A percentile compares a stretch with the other conserved stretches of the same genome.
Conservation (phyloP, 2,888 invertebrate species). For the Aleiodes alternator region DNA sequence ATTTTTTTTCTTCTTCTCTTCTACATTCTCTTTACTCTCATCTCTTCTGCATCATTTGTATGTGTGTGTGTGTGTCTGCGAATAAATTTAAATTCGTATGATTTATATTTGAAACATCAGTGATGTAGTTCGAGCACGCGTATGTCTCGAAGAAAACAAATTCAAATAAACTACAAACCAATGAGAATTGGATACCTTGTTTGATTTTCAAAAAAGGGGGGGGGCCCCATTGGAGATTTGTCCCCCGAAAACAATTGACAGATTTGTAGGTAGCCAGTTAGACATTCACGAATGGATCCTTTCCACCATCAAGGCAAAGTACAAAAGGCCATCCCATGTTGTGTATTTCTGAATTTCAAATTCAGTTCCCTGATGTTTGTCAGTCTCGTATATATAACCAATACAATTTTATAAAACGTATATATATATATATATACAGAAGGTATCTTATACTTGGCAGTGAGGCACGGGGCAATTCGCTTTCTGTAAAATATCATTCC, state of each 20-base stretch:
- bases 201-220: constrained; percentile 23
- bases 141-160: constrained; percentile 12
- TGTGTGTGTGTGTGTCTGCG: constrained; percentile 9
- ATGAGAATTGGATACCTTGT: neutral
- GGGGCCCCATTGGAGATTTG: constrained; percentile 65
- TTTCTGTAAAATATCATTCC: constrained; percentile 47
- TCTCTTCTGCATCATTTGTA: constrained; percentile 19
- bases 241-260: constrained; percentile 73
- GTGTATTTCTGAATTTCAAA: constrained; percentile 73
- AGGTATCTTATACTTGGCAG: too few species aligned
- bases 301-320: constrained; percentile 49
- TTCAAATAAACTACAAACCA: constrained; percentile 12
- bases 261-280: constrained; percentile 70
- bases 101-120: constrained; percentile 40
- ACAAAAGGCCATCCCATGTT: constrained; percentile 61
- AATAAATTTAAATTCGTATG: constrained; percentile 33
- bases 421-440: neutral
- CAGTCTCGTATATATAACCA: constrained; percentile 33
- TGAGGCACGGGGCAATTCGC: constrained; percentile 45
- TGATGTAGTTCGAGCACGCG: constrained; percentile 22
- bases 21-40: constrained; percentile 11
- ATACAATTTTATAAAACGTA: constrained; percentile 28
- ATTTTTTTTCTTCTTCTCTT: neutral
- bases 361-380: constrained; percentile 55
- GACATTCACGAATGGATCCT: constrained; percentile 43